Conservation (phyloP, 2,113 vertebrate genomes). For the Ammospiza caudacuta region DNA sequence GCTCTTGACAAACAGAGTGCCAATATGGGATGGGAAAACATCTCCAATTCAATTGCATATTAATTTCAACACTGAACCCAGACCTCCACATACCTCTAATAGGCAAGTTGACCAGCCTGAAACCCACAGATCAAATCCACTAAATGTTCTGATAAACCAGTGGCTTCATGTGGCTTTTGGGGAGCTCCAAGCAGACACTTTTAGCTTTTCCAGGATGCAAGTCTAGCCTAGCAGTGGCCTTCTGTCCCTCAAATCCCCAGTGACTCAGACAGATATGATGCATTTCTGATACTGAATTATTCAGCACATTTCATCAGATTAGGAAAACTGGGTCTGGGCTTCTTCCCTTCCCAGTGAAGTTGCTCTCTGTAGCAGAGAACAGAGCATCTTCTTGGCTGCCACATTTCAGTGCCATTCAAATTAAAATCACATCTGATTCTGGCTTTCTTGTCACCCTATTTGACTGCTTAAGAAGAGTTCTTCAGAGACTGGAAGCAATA, state of each 20-base stretch:
- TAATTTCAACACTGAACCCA: neutral
- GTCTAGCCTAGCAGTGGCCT: neutral
- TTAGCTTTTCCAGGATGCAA: neutral
- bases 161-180: neutral
- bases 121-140: neutral
- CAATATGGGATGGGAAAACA: neutral
- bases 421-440: neutral
- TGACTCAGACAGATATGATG: neutral
- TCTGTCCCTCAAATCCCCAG: neutral
- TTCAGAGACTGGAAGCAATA: neutral
- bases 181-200: neutral
- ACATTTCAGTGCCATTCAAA: neutral
- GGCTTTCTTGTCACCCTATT: neutral
- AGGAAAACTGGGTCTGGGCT: neutral
- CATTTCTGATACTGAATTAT: neutral
- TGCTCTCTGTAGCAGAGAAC: neutral
- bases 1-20: neutral
- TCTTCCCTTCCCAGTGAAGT: neutral
- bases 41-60: neutral
- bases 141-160: neutral
- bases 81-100: neutral
- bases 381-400: neutral
- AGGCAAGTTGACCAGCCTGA: neutral
- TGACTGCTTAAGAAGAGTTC: neutral
- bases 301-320: neutral